A percentile compares a stretch with the other conserved stretches of the same genome.
phyloP scores from a whole-genome alignment of 2,888 invertebrate species.

The Troides helena region DNA sequence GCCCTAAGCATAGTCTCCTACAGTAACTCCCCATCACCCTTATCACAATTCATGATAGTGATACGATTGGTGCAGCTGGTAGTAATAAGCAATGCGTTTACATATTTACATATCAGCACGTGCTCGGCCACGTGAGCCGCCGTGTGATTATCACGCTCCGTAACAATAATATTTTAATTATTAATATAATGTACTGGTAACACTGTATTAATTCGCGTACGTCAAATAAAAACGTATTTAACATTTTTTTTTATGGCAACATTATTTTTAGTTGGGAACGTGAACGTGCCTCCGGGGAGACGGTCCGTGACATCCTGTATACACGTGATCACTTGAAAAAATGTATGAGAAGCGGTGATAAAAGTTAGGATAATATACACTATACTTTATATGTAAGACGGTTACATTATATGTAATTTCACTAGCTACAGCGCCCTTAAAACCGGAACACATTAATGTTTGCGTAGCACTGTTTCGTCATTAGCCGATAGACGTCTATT shows the following conservation, averaged over 20 bases:
- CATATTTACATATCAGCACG: conserved; percentile 15
- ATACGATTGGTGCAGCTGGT: too few relatives aligned
- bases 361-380: too few relatives aligned
- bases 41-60: too few relatives aligned
- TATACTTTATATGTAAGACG: too few relatives aligned
- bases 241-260: neutral
- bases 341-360: neutral
- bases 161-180: neutral
- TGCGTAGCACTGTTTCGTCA: too few relatives aligned
- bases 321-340: neutral
- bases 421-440: too few relatives aligned
- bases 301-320: neutral
- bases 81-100: neutral
- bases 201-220: neutral
- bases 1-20: too few relatives aligned
- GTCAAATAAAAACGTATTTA: neutral
- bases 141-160: conserved; percentile 4
- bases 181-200: neutral
- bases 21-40: too few relatives aligned
- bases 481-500: too few relatives aligned
- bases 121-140: conserved; percentile 3
- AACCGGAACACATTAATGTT: too few relatives aligned
- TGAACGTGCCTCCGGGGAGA: neutral
- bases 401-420: too few relatives aligned
- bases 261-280: neutral